Percentiles rank a stretch among this genome's conserved stretches.
Evolutionary conservation across 2,113 vertebrate genomes (phyloP).

Genomic region (Amazona vittata): DNA sequence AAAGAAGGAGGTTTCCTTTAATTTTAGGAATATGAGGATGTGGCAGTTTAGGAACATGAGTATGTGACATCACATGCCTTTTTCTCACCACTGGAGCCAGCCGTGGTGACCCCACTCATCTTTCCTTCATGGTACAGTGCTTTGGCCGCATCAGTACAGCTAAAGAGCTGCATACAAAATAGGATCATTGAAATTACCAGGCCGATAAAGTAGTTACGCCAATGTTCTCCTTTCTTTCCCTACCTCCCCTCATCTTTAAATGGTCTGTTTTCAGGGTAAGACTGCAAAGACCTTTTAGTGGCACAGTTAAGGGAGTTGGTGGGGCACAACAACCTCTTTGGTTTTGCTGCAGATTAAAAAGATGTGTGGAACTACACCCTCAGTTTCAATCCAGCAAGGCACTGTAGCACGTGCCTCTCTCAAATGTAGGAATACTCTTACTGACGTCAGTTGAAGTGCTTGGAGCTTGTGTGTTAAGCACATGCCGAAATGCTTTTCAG

Average conservation of each 20-base stretch:
- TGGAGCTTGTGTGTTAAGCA: conserved; percentile 35
- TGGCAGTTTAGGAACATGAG: background rate
- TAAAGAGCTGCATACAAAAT: background rate
- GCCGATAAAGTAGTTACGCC: background rate
- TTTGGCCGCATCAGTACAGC: background rate
- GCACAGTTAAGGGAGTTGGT: background rate
- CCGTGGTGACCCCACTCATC: background rate
- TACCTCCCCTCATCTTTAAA: background rate
- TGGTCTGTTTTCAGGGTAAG: background rate
- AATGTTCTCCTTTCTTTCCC: background rate
- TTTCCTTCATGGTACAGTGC: background rate
- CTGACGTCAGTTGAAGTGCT: background rate
- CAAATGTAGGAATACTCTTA: background rate
- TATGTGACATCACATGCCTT: background rate
- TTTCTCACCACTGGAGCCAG: background rate
- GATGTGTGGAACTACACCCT: background rate
- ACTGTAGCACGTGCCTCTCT: background rate
- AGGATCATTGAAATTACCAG: background rate
- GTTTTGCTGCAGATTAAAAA: background rate
- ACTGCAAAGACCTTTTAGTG: background rate
- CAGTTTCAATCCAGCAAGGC: background rate
- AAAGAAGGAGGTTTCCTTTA: background rate
- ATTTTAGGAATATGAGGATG: background rate
- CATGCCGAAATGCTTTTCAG: conserved; percentile 42
- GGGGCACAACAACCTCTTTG: background rate